A percentile compares a stretch with the other conserved stretches of the same genome.
Evolutionary conservation across 2,113 vertebrate genomes (phyloP).

Genomic region (Daphoenositta chrysoptera): DNA sequence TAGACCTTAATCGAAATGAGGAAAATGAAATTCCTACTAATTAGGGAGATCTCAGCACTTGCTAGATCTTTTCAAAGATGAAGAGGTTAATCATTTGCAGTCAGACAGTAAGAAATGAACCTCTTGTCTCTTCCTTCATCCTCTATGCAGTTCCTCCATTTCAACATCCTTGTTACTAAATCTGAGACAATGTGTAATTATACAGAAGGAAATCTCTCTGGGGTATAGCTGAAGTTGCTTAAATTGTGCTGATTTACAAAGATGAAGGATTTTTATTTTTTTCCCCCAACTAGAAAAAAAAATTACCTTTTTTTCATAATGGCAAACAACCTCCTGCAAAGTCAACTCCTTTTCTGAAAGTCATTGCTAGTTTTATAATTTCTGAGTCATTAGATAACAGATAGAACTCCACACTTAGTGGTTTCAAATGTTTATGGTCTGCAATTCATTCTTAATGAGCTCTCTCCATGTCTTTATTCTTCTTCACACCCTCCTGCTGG

Average conservation of each 20-base stretch:
- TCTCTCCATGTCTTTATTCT: constrained; percentile 86
- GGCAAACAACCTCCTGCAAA: constrained; percentile 80
- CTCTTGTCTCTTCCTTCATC: constrained; percentile 52
- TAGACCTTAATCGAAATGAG: constrained; percentile 53
- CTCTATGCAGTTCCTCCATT: constrained; percentile 24
- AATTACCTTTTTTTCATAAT: constrained; percentile 67
- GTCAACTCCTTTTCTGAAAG: constrained; percentile 83
- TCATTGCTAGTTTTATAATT: constrained; percentile 85
- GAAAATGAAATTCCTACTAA: constrained; percentile 29
- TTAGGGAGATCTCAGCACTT: constrained; percentile 48
- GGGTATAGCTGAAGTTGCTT: constrained; percentile 71
- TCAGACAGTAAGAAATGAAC: constrained; percentile 45
- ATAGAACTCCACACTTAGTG: constrained; percentile 86
- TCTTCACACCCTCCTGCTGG: constrained; percentile 82
- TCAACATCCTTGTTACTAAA: constrained; percentile 61
- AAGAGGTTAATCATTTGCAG: constrained; percentile 55
- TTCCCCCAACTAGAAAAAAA: constrained; percentile 29
- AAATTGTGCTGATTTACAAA: constrained; percentile 77
- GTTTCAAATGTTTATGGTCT: constrained; percentile 88
- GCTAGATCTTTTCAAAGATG: constrained; percentile 63
- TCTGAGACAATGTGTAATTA: constrained; percentile 70
- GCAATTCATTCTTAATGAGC: constrained; percentile 90
- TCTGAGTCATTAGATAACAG: constrained; percentile 88
- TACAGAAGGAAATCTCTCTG: constrained; percentile 69
- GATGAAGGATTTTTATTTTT: constrained; percentile 62